Evolutionary conservation across 2,113 vertebrate genomes (phyloP), one percentile per base, ranked within the genome.

Genomic region (Orthonyx spaldingii): DNA sequence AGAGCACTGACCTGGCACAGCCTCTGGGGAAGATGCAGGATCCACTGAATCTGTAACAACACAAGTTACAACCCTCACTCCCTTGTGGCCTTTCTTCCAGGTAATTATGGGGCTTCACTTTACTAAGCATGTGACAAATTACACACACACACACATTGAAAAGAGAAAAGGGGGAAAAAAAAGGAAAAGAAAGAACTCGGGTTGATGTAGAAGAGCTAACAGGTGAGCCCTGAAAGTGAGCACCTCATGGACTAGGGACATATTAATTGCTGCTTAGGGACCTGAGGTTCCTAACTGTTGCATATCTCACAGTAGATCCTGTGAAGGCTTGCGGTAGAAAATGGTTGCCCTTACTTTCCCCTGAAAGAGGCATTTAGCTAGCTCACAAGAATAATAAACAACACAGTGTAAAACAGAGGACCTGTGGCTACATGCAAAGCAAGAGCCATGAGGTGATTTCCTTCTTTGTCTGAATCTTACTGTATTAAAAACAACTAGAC

Each of bases 141-240:
- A 64, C 59, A 74, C 12, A 61, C 4, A 55, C 3, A 37, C 4
- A n/a, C 30, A 69, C 20, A 65, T 9, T n/a, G n/a, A n/a, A 26
- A 5, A 3, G 4, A 7, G 4, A 26, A 5, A 4, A 16, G 41
- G 41, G 14, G 41, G 3, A 17, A 6, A 23, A 28, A 28, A 23
- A 6, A 12, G 6, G 4, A 21, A 7, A 5, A 16, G 22, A 7
- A 8, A 16, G 1, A 53, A 30, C 3, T 6, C 41, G 18, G 18
- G 3, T 42, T 76, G 69, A 6, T 50, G 17, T 18, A 57, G 37
- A 39, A 75, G 52, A 78, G 7, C 65, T 72, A 64, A 72, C 28
- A 91, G 49, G 15, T 60, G n/a, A 79, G 8, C 28, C 23, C 12
- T 69, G 70, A 91, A 93, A 53, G 16, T 87, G 7, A 72, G 10